Evolutionary conservation across 2,797 vertebrate genomes (phyloP).

Genomic region (Numenius phaeopus): DNA sequence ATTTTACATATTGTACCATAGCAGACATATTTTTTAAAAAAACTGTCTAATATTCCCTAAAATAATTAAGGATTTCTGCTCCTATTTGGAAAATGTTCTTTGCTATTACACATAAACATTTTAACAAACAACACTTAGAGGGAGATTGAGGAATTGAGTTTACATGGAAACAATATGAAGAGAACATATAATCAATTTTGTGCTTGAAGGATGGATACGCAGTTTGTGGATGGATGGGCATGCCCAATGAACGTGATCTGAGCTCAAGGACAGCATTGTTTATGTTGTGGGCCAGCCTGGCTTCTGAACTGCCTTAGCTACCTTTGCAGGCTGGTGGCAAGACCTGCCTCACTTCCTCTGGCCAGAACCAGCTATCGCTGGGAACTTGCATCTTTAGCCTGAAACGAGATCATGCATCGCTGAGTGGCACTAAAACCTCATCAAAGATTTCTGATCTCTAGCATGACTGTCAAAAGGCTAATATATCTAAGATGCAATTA

Average conservation of each 20-base stretch:
- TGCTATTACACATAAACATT: background rate
- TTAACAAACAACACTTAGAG: background rate
- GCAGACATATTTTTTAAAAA: background rate
- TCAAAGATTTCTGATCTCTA: background rate
- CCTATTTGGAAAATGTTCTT: background rate
- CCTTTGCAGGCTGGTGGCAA: too few relatives aligned
- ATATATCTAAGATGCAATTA: background rate
- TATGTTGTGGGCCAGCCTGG: background rate
- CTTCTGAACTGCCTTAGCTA: background rate
- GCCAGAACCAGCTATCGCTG: background rate
- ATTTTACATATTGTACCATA: background rate
- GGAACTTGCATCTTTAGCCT: background rate
- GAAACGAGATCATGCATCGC: background rate
- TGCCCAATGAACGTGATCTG: background rate
- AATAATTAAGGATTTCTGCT: background rate
- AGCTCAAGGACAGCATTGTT: background rate
- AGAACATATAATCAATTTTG: background rate
- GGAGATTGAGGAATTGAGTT: background rate
- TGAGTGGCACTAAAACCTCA: background rate
- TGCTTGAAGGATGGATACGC: background rate
- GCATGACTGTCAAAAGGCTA: background rate
- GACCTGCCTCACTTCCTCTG: background rate
- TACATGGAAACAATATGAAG: background rate
- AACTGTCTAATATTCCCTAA: background rate
- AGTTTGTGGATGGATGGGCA: background rate